A percentile compares a stretch with the other conserved stretches of the same genome.
These are phyloP conservation scores for Pyrrhosoma nymphula DNA, from an alignment of 2,888 invertebrate species.

Conservation along the genomic window DNA sequence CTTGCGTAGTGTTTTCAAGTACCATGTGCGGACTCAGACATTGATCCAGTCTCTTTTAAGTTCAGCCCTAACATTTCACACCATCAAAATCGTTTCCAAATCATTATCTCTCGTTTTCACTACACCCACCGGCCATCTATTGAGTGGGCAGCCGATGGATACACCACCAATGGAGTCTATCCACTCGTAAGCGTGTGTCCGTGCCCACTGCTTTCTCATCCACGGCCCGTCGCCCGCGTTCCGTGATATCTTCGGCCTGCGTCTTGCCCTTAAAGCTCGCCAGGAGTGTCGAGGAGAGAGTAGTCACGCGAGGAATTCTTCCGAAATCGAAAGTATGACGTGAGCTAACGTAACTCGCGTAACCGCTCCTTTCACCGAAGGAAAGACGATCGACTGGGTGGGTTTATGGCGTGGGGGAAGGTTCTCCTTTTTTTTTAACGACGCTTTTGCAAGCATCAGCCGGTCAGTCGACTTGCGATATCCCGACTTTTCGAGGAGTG, in stretches of 20 bases:
- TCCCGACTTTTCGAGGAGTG: not conserved
- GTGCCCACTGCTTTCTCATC: not conserved
- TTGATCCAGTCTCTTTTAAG: too few relatives aligned
- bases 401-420: not conserved
- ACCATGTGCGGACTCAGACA: too few relatives aligned
- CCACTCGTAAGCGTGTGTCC: not conserved
- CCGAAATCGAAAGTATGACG: constrained; percentile 54
- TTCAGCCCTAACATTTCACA: too few relatives aligned
- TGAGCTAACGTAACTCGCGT: not conserved
- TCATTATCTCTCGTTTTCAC: too few relatives aligned
- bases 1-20: too few relatives aligned
- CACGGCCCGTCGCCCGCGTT: not conserved
- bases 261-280: not conserved
- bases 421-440: not conserved
- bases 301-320: not conserved
- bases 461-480: not conserved
- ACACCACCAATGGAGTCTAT: not conserved
- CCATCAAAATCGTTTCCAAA: too few relatives aligned
- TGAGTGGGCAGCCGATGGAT: too few relatives aligned
- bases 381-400: not conserved
- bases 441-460: not conserved
- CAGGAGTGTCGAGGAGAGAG: not conserved
- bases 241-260: too few relatives aligned
- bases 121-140: too few relatives aligned
- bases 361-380: constrained; percentile 23